phyloP scores from a whole-genome alignment of 2,797 vertebrate species.

The Odontamblyopus lacepedii region DNA sequence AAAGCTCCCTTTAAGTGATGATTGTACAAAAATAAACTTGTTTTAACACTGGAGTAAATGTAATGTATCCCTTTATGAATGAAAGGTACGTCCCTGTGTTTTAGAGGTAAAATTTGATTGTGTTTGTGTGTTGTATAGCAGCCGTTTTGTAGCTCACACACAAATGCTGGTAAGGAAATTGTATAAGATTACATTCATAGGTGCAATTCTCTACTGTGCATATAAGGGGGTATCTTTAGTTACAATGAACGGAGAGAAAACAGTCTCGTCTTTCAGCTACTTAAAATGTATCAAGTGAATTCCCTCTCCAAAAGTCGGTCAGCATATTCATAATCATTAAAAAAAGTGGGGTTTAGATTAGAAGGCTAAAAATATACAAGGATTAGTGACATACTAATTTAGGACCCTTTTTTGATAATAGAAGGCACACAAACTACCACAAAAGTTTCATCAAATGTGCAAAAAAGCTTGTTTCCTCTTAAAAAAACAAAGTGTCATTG shows the following conservation, averaged over 20 bases:
- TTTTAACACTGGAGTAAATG: not conserved
- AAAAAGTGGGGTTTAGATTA: constrained; percentile 49
- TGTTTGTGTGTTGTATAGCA: not conserved
- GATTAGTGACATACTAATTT: constrained; percentile 48
- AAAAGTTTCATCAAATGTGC: constrained; percentile 73
- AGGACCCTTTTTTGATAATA: constrained; percentile 48
- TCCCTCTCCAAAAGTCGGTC: constrained; percentile 6
- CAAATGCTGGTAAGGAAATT: constrained; percentile 39
- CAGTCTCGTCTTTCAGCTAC: constrained; percentile 32
- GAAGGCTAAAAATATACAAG: constrained; percentile 47
- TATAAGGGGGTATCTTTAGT: constrained; percentile 5
- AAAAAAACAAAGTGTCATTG: constrained; percentile 40
- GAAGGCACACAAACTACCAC: constrained; percentile 78
- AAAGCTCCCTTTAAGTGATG: constrained; percentile 10
- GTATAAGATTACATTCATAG: constrained; percentile 45
- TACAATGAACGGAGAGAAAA: constrained; percentile 8
- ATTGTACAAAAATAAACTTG: constrained; percentile 5
- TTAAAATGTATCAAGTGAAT: constrained; percentile 12
- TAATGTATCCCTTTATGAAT: constrained; percentile 3
- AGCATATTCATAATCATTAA: not conserved
- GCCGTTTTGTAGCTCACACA: constrained; percentile 4
- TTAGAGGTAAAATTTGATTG: not conserved
- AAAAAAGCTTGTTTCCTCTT: constrained; percentile 72
- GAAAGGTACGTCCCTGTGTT: not conserved
- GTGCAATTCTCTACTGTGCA: constrained; percentile 14